These are phyloP conservation scores for Percina caprodes DNA, from an alignment of 2,113 vertebrate genomes.

Conservation along the genomic window DNA sequence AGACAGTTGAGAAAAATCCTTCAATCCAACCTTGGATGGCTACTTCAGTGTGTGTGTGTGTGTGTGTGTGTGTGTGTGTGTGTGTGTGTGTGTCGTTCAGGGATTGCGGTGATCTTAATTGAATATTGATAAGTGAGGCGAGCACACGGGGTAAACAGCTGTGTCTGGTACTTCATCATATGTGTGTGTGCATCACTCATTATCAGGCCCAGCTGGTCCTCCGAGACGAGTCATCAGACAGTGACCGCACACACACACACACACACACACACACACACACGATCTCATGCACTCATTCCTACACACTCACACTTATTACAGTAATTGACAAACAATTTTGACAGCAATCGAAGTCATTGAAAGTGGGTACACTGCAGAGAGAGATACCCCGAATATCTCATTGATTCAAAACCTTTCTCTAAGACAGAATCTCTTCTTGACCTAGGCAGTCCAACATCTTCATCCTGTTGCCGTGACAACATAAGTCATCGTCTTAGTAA, in stretches of 20 bases:
- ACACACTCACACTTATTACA: constrained; percentile 27
- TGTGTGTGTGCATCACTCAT: constrained; percentile 77
- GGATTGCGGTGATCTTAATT: constrained; percentile 58
- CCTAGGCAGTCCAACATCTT: constrained; percentile 12
- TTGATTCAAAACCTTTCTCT: constrained; percentile 36
- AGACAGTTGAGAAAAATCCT: constrained; percentile 34
- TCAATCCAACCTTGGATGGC: constrained; percentile 45
- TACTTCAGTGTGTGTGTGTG: constrained; percentile 16
- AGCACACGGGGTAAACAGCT: constrained; percentile 71
- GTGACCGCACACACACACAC: constrained; percentile 45
- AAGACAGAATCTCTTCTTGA: not conserved
- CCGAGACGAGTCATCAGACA: constrained; percentile 66
- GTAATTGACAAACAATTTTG: constrained; percentile 59
- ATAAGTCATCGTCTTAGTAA: not conserved
- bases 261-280: constrained; percentile 30
- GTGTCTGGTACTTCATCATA: constrained; percentile 78
- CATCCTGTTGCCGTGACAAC: constrained; percentile 46
- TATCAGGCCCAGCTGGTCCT: constrained; percentile 80
- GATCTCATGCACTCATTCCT: not conserved
- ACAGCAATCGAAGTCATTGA: constrained; percentile 60
- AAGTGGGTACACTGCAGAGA: constrained; percentile 22
- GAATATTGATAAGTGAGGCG: constrained; percentile 80
- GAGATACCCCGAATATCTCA: constrained; percentile 33
- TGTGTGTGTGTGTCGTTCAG: constrained; percentile 5
- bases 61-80: constrained; percentile 18